A percentile compares a stretch with the other conserved stretches of the same genome.
Evolutionary conservation across 2,113 vertebrate genomes (phyloP).

Genomic region (Regulus satrapa): DNA sequence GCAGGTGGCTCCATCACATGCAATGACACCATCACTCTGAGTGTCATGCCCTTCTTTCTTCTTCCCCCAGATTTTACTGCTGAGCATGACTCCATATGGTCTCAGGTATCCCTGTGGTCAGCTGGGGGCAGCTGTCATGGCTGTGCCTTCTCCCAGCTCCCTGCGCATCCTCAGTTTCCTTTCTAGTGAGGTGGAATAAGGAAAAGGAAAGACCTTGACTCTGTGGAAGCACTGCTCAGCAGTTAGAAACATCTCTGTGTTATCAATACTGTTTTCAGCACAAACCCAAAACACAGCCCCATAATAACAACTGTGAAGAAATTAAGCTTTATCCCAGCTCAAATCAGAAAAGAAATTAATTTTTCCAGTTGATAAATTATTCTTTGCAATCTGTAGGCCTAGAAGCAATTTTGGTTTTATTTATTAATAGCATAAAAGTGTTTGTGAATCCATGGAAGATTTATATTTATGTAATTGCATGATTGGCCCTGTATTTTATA

Average conservation of each 20-base stretch:
- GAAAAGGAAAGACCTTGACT: background rate
- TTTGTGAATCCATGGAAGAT: background rate
- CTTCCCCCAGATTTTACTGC: background rate
- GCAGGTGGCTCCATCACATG: background rate
- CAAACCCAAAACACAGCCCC: background rate
- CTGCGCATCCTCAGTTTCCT: background rate
- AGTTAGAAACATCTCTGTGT: background rate
- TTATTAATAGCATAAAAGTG: background rate
- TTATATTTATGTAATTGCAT: background rate
- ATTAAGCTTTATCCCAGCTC: background rate
- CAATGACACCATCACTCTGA: accelerated
- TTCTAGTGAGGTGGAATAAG: background rate
- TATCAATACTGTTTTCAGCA: background rate
- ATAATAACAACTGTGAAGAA: background rate
- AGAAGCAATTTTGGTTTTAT: background rate
- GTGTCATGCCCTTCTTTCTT: accelerated
- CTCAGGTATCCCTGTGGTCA: no score
- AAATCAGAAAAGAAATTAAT: background rate
- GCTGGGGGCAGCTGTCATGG: background rate
- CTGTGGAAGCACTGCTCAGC: background rate
- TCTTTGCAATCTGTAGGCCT: background rate
- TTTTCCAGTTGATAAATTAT: background rate
- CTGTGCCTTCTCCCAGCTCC: background rate
- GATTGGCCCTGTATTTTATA: background rate
- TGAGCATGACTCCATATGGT: background rate